phyloP scores from a whole-genome alignment of 2,797 vertebrate genomes.

The Semaprochilodus insignis region DNA sequence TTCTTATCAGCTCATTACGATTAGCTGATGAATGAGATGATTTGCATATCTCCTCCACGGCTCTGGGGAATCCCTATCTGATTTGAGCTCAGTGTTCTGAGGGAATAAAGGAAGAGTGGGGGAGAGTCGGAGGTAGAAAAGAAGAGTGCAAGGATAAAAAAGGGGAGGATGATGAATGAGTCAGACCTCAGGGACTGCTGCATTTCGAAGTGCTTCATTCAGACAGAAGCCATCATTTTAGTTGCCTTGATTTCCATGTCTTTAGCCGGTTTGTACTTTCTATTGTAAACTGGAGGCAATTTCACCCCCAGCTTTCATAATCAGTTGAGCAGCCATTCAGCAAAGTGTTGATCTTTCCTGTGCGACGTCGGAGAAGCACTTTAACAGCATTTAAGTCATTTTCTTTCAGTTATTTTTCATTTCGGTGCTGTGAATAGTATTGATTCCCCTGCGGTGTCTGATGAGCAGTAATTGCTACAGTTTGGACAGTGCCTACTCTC shows the following conservation, averaged over 20 bases:
- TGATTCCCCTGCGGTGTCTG: neutral
- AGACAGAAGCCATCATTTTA: conserved; percentile 2
- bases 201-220: neutral
- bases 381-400: neutral
- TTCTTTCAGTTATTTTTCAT: neutral
- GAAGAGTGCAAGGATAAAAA: conserved; percentile 33
- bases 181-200: neutral
- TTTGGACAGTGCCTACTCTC: neutral
- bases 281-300: neutral
- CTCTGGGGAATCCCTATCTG: conserved; percentile 27
- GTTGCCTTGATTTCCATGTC: neutral
- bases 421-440: neutral
- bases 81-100: conserved; percentile 30
- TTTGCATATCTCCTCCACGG: conserved; percentile 45
- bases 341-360: neutral
- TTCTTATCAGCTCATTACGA: conserved; percentile 59
- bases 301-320: conserved; percentile 2
- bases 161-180: neutral
- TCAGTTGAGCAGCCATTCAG: neutral
- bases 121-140: conserved; percentile 55
- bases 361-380: neutral
- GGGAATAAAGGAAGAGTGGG: conserved; percentile 53
- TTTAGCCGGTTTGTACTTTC: neutral
- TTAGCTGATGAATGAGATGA: conserved; percentile 51
- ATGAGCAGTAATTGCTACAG: neutral